A percentile compares a stretch with the other conserved stretches of the same genome.
These are phyloP conservation scores for Tetrapedia diversipes DNA, from an alignment of 2,888 invertebrate genomes.

Conservation along the genomic window DNA sequence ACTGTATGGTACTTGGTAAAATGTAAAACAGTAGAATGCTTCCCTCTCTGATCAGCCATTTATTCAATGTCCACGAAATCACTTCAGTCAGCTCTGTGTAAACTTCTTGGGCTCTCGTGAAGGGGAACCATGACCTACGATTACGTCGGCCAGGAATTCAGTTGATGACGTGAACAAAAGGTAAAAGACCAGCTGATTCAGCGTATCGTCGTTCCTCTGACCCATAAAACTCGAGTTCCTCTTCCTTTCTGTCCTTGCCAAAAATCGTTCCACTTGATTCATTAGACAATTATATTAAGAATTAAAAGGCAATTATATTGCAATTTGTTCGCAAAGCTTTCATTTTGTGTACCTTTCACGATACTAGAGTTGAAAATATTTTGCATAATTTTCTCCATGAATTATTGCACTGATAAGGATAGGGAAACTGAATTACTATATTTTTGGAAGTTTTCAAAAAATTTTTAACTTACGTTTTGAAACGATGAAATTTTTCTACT, in stretches of 20 bases:
- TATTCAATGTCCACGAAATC: background rate
- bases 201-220: slow-evolving; percentile 11
- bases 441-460: too few species aligned
- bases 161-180: slow-evolving; percentile 31
- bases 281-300: background rate
- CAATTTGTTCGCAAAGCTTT: too few species aligned
- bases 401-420: too few species aligned
- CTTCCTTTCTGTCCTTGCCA: background rate
- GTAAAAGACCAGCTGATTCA: slow-evolving; percentile 26
- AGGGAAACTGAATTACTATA: too few species aligned
- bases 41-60: background rate
- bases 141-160: slow-evolving; percentile 19
- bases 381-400: too few species aligned
- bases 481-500: too few species aligned
- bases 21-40: background rate
- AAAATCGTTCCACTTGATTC: slow-evolving; percentile 9
- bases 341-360: too few species aligned
- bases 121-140: slow-evolving; percentile 38
- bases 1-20: too few species aligned
- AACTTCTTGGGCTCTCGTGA: background rate
- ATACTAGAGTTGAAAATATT: too few species aligned
- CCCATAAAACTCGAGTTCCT: background rate
- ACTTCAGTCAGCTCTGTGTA: background rate
- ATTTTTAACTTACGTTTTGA: too few species aligned
- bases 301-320: too few species aligned